phyloP scores from a whole-genome alignment of 2,888 invertebrate genomes.

The Noctua comes region DNA sequence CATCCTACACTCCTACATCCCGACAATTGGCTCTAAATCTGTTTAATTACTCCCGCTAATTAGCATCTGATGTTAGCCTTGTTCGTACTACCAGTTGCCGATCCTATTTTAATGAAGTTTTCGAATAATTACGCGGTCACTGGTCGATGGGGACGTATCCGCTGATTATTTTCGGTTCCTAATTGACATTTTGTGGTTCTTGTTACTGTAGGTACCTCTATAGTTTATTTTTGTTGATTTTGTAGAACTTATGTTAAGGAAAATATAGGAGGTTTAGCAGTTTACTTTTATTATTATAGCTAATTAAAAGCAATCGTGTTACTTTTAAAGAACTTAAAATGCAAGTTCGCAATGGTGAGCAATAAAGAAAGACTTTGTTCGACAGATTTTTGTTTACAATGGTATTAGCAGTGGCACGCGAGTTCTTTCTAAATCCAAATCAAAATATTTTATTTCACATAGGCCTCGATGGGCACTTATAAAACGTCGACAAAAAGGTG shows the following conservation, averaged over 20 bases:
- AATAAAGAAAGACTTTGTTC: neutral
- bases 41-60: conserved; percentile 55
- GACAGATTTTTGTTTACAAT: neutral
- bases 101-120: conserved; percentile 63
- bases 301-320: neutral
- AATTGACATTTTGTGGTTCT: conserved; percentile 24
- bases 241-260: neutral
- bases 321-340: neutral
- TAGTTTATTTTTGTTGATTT: neutral
- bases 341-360: neutral
- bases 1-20: conserved; percentile 20
- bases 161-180: conserved; percentile 45
- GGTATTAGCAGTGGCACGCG: neutral
- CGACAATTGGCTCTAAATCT: conserved; percentile 51
- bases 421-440: no score
- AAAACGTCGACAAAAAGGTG: no score
- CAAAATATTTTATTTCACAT: no score
- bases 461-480: no score
- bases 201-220: neutral
- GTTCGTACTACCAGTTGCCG: conserved; percentile 23
- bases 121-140: conserved; percentile 41
- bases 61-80: conserved; percentile 45
- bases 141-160: neutral
- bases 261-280: no score
- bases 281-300: neutral